Percentiles rank a stretch among this genome's conserved stretches.
Conservation (phyloP, 2,888 invertebrate species). For the Tetramorium bicarinatum region DNA sequence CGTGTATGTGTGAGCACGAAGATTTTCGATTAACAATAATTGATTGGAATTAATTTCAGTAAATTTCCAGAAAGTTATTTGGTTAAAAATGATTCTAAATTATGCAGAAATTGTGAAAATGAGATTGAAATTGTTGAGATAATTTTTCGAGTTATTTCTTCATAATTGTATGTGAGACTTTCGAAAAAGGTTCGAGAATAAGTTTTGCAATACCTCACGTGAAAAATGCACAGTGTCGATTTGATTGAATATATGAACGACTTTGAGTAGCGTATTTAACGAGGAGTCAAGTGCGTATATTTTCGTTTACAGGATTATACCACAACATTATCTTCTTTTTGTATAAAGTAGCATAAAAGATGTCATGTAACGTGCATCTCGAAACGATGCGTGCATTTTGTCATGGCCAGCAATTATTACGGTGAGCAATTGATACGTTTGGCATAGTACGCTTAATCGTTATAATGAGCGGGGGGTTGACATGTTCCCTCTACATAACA, state of each 20-base stretch:
- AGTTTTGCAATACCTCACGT: conserved; percentile 9
- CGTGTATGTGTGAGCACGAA: conserved; percentile 3
- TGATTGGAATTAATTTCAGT: background rate
- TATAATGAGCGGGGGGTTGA: conserved; percentile 25
- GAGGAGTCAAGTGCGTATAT: conserved; percentile 21
- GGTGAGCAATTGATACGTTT: conserved; percentile 36
- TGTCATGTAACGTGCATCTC: conserved; percentile 22
- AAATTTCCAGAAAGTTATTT: conserved; percentile 3
- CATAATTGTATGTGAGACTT: background rate
- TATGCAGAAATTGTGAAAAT: background rate
- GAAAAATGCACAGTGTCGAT: conserved; percentile 13
- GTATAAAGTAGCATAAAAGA: conserved; percentile 30
- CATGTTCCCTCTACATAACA: conserved; percentile 17
- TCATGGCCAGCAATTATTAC: conserved; percentile 31
- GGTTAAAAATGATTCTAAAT: background rate
- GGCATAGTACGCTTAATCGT: conserved; percentile 40
- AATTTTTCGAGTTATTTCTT: background rate
- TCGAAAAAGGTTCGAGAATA: conserved; percentile 22
- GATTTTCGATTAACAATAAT: background rate
- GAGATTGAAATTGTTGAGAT: background rate
- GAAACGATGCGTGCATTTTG: conserved; percentile 31
- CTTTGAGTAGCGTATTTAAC: conserved; percentile 26
- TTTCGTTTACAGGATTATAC: conserved; percentile 4
- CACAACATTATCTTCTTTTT: background rate
- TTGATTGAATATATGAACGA: conserved; percentile 37